These are phyloP conservation scores for Dusona sp. DNA, from an alignment of 2,888 invertebrate genomes.

Conservation along the genomic window DNA sequence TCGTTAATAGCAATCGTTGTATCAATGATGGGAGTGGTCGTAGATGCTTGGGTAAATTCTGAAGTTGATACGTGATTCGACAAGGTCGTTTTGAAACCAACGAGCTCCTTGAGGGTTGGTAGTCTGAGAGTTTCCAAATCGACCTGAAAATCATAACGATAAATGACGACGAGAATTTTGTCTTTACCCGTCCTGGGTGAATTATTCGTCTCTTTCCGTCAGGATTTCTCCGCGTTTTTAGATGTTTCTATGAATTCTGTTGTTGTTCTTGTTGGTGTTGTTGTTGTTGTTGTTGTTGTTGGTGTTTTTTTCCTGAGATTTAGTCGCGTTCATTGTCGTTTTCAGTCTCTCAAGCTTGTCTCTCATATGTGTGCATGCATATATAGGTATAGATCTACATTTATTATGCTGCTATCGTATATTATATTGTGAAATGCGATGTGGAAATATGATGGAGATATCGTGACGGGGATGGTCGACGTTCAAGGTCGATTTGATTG, in stretches of 20 bases:
- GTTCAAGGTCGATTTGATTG: constrained; percentile 64
- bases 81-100: constrained; percentile 72
- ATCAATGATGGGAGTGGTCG: constrained; percentile 30
- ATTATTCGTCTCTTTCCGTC: constrained; percentile 59
- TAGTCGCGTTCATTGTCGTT: constrained; percentile 51
- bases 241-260: constrained; percentile 64
- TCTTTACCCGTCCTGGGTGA: constrained; percentile 66
- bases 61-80: constrained; percentile 38
- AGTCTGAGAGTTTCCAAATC: constrained; percentile 75
- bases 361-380: constrained; percentile 26
- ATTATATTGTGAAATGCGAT: constrained; percentile 28
- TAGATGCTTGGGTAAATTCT: constrained; percentile 32
- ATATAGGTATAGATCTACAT: constrained; percentile 14
- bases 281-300: constrained; percentile 45
- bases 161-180: constrained; percentile 60
- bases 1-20: constrained; percentile 31
- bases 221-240: constrained; percentile 60
- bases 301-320: constrained; percentile 48
- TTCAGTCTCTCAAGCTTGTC: constrained; percentile 60
- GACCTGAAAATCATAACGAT: constrained; percentile 83
- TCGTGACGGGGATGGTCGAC: constrained; percentile 60
- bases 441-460: constrained; percentile 36
- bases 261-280: constrained; percentile 46
- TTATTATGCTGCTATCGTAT: constrained; percentile 32
- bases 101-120: constrained; percentile 81